A percentile compares a stretch with the other conserved stretches of the same genome.
phyloP scores from a whole-genome alignment of 2,888 invertebrate genomes.

The Parelbella ahira region DNA sequence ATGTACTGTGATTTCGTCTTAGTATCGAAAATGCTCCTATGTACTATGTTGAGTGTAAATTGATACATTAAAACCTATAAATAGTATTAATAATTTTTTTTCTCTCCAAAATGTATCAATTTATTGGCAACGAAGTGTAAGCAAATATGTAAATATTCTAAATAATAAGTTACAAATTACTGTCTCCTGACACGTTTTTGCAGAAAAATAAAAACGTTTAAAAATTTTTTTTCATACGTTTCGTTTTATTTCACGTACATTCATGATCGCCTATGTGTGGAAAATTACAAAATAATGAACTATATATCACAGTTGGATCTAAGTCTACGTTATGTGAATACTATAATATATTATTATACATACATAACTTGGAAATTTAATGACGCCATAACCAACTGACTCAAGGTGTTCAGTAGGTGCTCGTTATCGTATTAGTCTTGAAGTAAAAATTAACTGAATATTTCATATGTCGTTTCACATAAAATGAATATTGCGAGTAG shows the following conservation, averaged over 20 bases:
- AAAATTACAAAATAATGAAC: slow-evolving; percentile 35
- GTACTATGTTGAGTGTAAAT: slow-evolving; percentile 28
- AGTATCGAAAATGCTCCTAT: slow-evolving; percentile 37
- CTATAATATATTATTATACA: not conserved
- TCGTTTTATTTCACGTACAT: slow-evolving; percentile 38
- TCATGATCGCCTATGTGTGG: slow-evolving; percentile 30
- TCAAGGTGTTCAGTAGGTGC: too few species aligned
- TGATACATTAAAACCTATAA: slow-evolving; percentile 25
- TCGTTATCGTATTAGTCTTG: too few species aligned
- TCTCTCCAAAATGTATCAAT: slow-evolving; percentile 25
- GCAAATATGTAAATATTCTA: slow-evolving; percentile 37
- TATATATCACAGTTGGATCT: slow-evolving; percentile 67
- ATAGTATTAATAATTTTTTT: slow-evolving; percentile 19
- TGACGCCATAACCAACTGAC: too few species aligned
- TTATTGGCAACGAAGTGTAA: slow-evolving; percentile 31
- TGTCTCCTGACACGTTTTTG: slow-evolving; percentile 28
- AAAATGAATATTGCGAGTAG: too few species aligned
- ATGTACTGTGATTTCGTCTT: slow-evolving; percentile 55
- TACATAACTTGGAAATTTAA: too few species aligned
- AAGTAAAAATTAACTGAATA: too few species aligned
- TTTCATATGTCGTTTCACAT: too few species aligned
- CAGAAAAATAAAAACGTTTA: slow-evolving; percentile 35
- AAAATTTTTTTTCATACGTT: slow-evolving; percentile 29
- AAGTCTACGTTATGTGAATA: slow-evolving; percentile 40
- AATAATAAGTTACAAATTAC: slow-evolving; percentile 35